Base-by-base conservation (phyloP, 1,140 invertebrate genomes). In the Drosophila bocki region DNA sequence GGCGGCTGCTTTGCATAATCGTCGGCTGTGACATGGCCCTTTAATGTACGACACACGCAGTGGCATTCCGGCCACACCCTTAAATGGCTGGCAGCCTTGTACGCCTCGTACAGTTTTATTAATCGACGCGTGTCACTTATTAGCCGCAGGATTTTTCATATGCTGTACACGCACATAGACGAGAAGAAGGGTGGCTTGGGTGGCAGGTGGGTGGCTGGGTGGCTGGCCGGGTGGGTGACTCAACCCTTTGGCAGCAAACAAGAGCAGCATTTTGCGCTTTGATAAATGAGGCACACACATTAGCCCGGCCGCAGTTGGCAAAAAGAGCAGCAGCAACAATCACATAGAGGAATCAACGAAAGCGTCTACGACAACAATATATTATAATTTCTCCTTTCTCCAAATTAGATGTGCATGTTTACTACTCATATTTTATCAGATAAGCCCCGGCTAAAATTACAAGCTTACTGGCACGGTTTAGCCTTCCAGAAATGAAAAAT, bases 81-180 rank as follows among this genome's bases (percentile, higher is more conserved):
- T 62, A 67, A 60, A 62, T 50, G 54, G 65, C 63, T 29, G 48
- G 70, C 62, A 64, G 60, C 65, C 72, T 77, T 62, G 74, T 47
- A 47, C 59, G 41, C 42, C 50, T 41, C 65, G 47, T 53, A 75
- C 61, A 57, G 74, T 88, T 84, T 88, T 90, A 81, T 84, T 88
- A 88, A 88, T 88, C 72, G 84, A 88, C 85, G 84, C 80, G 75
- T 88, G 85, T 88, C 84, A 81, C 80, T 84, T 80, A 88, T 88
- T 88, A 88, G 84, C 85, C 84, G 84, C 77, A 84, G 84, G 84
- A 88, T 83, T 88, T 87, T 84, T 81, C 70, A 81, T 78, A 80
- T 81, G 77, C 80, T 51, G 54, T 48, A 68, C 83, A 87, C 77
- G 76, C 80, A 81, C 77, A 72, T 15, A 22, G 29, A 17, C 33